Percentiles rank a stretch among this genome's conserved stretches.
phyloP scores from a whole-genome alignment of 2,113 vertebrate species.

The Pheucticus melanocephalus region DNA sequence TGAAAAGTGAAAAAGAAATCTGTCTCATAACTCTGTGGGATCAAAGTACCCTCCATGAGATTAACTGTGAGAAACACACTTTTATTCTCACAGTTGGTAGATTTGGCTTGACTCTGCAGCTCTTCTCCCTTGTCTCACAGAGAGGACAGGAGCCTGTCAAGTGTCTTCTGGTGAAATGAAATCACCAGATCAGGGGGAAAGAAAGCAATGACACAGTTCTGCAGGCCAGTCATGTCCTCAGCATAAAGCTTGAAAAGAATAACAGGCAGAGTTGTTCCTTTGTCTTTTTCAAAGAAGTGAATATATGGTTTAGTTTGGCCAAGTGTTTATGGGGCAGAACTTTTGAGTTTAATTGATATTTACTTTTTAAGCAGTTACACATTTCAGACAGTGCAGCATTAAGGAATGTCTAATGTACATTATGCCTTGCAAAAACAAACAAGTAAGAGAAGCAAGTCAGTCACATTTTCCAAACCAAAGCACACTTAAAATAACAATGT shows the following conservation, averaged over 20 bases:
- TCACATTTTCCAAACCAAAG: conserved; percentile 75
- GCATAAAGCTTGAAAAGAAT: conserved; percentile 2
- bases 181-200: background rate
- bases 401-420: conserved; percentile 70
- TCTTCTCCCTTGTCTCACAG: background rate
- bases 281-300: conserved; percentile 54
- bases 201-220: background rate
- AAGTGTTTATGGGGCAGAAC: conserved; percentile 69
- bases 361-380: conserved; percentile 79
- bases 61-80: background rate
- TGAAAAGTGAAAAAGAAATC: background rate
- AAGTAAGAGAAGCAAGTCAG: conserved; percentile 71
- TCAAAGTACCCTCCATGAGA: background rate
- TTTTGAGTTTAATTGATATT: conserved; percentile 77
- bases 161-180: background rate
- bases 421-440: conserved; percentile 81
- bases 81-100: background rate
- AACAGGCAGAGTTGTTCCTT: conserved; percentile 28
- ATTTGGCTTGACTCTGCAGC: background rate
- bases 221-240: background rate
- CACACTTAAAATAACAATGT: conserved; percentile 77
- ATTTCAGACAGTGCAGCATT: conserved; percentile 69
- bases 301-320: conserved; percentile 47
- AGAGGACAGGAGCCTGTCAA: background rate
- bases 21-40: background rate